Conservation (phyloP, 2,797 vertebrate genomes). For the Lepilemur septentrionalis region DNA sequence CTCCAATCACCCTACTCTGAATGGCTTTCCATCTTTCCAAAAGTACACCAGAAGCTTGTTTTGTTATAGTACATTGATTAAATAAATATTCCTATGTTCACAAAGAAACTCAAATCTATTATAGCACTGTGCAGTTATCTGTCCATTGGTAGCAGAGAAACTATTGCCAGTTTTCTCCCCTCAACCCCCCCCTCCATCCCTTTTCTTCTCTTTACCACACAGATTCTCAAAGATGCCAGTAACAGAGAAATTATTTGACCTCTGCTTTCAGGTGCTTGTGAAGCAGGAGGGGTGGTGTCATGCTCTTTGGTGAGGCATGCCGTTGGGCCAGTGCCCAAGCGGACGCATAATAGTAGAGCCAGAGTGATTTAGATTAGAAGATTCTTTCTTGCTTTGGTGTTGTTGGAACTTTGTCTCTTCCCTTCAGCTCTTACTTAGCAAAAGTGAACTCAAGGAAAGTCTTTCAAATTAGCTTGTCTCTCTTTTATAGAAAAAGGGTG, state of each 20-base stretch:
- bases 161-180: conserved; percentile 59
- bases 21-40: conserved; percentile 75
- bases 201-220: conserved; percentile 62
- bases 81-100: conserved; percentile 84
- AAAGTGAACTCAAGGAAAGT: background rate
- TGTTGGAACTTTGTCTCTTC: conserved; percentile 38
- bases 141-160: conserved; percentile 76
- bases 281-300: background rate
- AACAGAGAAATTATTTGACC: conserved; percentile 49
- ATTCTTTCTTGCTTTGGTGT: conserved; percentile 3
- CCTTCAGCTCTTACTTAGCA: background rate
- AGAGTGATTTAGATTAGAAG: background rate
- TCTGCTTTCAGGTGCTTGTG: conserved; percentile 28
- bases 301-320: background rate
- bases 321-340: background rate
- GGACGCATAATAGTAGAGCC: background rate
- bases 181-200: background rate
- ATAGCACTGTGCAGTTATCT: conserved; percentile 76
- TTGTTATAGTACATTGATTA: conserved; percentile 84
- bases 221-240: conserved; percentile 72
- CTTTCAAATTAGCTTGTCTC: conserved; percentile 33
- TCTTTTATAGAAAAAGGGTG: background rate
- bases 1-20: conserved; percentile 74
- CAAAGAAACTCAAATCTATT: conserved; percentile 81
- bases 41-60: conserved; percentile 83